phyloP scores from a whole-genome alignment of 2,797 vertebrate species.

The Macropus fuliginosus region DNA sequence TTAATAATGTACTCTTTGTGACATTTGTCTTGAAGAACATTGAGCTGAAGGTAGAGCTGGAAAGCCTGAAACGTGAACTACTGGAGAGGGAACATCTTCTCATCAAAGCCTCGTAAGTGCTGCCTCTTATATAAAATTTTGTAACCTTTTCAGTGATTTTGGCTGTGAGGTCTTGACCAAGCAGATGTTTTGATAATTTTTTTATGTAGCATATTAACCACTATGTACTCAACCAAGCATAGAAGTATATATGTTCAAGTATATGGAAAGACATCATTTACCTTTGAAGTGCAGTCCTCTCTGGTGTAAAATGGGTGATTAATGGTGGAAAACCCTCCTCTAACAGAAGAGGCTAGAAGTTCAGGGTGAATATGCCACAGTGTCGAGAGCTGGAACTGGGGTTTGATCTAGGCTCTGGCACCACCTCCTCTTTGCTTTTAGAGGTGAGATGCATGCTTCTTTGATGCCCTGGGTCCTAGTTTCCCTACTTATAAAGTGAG shows the following conservation, averaged over 20 bases:
- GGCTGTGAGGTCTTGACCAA: background rate
- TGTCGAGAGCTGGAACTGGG: background rate
- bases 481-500: background rate
- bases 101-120: constrained; percentile 95
- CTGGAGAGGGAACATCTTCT: constrained; percentile 95
- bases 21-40: constrained; percentile 90
- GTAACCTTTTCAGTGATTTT: background rate
- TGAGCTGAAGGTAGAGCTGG: constrained; percentile 97
- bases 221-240: background rate
- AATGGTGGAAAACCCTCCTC: constrained; percentile 8
- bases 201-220: background rate
- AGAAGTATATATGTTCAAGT: too few relatives aligned
- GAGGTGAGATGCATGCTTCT: background rate
- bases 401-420: background rate
- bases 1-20: constrained; percentile 50
- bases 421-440: background rate
- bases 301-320: constrained; percentile 43
- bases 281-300: constrained; percentile 29
- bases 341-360: constrained; percentile 8
- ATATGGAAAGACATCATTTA: background rate
- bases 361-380: background rate
- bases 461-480: background rate
- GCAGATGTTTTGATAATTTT: background rate
- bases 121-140: rapidly evolving
- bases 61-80: constrained; percentile 96